Evolutionary conservation across 37 sponge, comb jelly and placozoan species (phyloP).

Genomic region (Chondrosia reniformis): DNA sequence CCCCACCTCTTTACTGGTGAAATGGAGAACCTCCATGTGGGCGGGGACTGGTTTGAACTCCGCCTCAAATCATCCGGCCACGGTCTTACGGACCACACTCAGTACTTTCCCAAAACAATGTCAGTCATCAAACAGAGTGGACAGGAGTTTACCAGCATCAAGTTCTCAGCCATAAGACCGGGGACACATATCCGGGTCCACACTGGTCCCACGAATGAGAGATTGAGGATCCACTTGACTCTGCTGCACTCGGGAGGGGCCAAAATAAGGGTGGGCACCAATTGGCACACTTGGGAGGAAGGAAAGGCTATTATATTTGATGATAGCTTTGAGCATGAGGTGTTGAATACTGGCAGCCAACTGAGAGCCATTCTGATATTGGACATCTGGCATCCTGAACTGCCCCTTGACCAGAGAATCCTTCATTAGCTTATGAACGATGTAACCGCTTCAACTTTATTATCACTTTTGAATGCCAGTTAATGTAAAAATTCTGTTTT

Average conservation of each 20-base stretch:
- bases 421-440: no score
- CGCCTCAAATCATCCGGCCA: conserved; percentile 74
- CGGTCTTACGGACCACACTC: conserved; percentile 62
- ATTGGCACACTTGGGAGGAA: conserved; percentile 84
- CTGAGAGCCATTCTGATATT: conserved; percentile 74
- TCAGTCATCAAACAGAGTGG: conserved; percentile 37
- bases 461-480: no score
- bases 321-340: conserved; percentile 93
- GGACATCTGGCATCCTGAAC: conserved; percentile 91
- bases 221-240: conserved; percentile 75
- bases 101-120: conserved; percentile 71
- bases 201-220: conserved; percentile 90
- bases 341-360: conserved; percentile 57
- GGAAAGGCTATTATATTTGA: conserved; percentile 88
- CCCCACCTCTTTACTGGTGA: conserved; percentile 73
- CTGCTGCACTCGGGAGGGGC: conserved; percentile 85
- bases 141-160: conserved; percentile 79
- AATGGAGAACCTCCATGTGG: conserved; percentile 80
- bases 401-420: conserved; percentile 61
- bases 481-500: no score
- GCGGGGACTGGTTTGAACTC: conserved; percentile 89
- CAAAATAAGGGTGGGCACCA: conserved; percentile 58
- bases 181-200: conserved; percentile 87
- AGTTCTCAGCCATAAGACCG: conserved; percentile 84
- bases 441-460: no score